Evolutionary conservation across 2,797 vertebrate species (phyloP).

Genomic region (Eurystomus glaucurus): DNA sequence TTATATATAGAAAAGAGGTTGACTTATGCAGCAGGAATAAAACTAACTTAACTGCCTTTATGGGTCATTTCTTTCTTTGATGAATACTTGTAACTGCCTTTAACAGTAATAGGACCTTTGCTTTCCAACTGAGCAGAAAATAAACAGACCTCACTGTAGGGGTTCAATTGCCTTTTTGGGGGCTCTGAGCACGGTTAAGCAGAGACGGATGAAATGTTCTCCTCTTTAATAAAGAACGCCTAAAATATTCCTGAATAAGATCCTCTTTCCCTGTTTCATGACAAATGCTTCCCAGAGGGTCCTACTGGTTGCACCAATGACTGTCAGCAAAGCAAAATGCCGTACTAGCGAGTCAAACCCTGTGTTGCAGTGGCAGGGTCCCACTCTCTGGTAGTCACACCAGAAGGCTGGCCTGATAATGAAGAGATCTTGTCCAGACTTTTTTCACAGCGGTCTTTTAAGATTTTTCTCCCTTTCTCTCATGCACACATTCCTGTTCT

Average conservation of each 20-base stretch:
- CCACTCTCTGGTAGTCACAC: background rate
- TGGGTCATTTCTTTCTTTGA: slow-evolving; percentile 78
- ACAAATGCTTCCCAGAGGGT: background rate
- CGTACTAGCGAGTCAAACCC: background rate
- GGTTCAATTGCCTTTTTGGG: slow-evolving; percentile 45
- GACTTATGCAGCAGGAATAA: slow-evolving; percentile 65
- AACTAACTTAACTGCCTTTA: slow-evolving; percentile 74
- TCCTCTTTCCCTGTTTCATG: background rate
- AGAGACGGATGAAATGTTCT: background rate
- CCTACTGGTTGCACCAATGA: background rate
- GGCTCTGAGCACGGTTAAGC: slow-evolving; percentile 17
- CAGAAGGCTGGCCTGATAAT: background rate
- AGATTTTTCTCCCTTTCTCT: background rate
- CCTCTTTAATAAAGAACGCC: background rate
- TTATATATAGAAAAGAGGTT: slow-evolving; percentile 69
- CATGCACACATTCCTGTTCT: fast-evolving
- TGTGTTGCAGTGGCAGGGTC: background rate
- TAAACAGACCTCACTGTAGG: slow-evolving; percentile 48
- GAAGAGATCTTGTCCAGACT: background rate
- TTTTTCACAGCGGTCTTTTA: background rate
- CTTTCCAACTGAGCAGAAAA: slow-evolving; percentile 65
- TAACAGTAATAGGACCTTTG: slow-evolving; percentile 61
- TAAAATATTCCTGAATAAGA: slow-evolving; percentile 14
- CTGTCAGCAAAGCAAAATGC: background rate
- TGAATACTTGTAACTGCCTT: slow-evolving; percentile 69